Conservation (phyloP, 2,797 vertebrate genomes). For the Sus cebifrons region DNA sequence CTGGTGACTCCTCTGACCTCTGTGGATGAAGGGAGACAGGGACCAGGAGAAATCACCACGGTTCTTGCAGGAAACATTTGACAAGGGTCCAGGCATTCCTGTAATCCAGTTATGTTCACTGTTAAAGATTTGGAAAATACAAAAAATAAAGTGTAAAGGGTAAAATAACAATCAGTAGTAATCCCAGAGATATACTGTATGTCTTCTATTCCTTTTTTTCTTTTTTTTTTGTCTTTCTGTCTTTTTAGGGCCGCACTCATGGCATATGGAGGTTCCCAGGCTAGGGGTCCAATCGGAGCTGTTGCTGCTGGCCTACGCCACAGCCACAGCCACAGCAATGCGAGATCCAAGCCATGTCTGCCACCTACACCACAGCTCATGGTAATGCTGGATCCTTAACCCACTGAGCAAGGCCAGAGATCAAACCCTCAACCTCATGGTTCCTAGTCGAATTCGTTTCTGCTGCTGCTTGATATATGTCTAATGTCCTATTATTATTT, state of each 20-base stretch:
- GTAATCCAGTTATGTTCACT: not conserved
- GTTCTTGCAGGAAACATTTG: not conserved
- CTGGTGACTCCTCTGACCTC: not conserved
- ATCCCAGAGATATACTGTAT: not conserved
- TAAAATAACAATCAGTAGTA: not conserved
- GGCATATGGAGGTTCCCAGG: too few species aligned
- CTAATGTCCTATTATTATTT: slow-evolving; percentile 46
- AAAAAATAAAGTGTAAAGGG: not conserved
- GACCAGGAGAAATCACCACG: not conserved
- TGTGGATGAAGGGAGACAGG: not conserved
- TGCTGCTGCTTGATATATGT: not conserved
- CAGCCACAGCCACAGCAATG: too few species aligned
- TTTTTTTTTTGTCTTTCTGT: too few species aligned
- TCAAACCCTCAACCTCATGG: too few species aligned
- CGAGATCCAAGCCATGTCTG: too few species aligned
- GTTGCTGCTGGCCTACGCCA: too few species aligned
- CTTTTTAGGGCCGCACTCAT: too few species aligned
- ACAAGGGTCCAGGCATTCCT: not conserved
- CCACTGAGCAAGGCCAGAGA: too few species aligned
- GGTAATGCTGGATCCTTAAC: too few species aligned
- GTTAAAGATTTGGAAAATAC: not conserved
- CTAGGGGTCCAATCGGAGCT: too few species aligned
- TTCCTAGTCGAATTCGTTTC: too few species aligned
- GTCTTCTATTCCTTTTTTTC: not conserved
- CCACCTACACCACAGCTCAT: too few species aligned